These are phyloP conservation scores for Phasia obesa DNA, from an alignment of 2,888 invertebrate species.

Conservation along the genomic window DNA sequence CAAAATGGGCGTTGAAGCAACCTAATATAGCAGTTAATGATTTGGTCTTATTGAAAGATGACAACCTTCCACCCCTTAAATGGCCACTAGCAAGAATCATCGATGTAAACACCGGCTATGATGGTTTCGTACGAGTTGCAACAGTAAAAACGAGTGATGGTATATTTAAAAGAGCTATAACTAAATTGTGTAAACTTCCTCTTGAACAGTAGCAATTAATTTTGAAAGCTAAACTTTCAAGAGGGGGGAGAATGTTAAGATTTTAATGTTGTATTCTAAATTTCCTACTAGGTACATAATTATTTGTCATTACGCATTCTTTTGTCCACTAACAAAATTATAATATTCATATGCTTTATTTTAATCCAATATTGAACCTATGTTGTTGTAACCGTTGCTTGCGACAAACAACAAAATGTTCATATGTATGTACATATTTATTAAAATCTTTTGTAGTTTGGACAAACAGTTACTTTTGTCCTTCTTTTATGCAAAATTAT, in stretches of 20 bases:
- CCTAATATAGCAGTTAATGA: slow-evolving; percentile 26
- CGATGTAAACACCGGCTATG: background rate
- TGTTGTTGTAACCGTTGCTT: too few relatives aligned
- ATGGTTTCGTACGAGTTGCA: slow-evolving; percentile 10
- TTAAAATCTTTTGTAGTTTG: too few relatives aligned
- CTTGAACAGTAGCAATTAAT: background rate
- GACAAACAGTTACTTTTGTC: too few relatives aligned
- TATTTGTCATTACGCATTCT: too few relatives aligned
- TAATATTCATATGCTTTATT: too few relatives aligned
- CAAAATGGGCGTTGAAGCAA: background rate
- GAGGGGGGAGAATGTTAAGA: slow-evolving; percentile 12
- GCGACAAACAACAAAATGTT: too few relatives aligned
- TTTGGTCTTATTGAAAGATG: slow-evolving; percentile 24
- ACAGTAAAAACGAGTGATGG: slow-evolving; percentile 21
- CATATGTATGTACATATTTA: too few relatives aligned
- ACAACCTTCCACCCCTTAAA: slow-evolving; percentile 16
- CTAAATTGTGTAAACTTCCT: slow-evolving; percentile 17
- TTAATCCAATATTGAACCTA: too few relatives aligned
- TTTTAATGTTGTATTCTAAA: too few relatives aligned
- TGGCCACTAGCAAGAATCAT: slow-evolving; percentile 27
- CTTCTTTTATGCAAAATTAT: too few relatives aligned
- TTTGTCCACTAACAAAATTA: too few relatives aligned
- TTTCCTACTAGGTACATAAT: too few relatives aligned
- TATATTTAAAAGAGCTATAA: slow-evolving; percentile 29
- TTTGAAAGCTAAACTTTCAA: slow-evolving; percentile 15